Evolutionary conservation across 2,888 invertebrate species (phyloP).

Genomic region (Acrocyrtus sp.): DNA sequence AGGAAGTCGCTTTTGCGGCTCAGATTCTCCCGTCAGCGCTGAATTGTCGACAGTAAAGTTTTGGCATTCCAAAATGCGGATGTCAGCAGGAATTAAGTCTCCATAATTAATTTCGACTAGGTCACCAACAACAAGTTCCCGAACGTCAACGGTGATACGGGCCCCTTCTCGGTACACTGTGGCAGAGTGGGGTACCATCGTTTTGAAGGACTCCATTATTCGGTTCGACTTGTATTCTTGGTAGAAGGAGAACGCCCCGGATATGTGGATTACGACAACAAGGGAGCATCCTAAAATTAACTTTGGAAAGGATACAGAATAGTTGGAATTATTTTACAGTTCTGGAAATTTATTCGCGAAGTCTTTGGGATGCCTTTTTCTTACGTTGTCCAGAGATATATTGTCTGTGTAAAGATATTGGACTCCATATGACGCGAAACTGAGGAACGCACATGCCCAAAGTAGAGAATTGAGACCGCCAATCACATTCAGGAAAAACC

Average conservation of each 20-base stretch:
- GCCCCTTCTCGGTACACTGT: conserved; percentile 28
- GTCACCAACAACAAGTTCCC: conserved; percentile 61
- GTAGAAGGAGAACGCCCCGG: conserved; percentile 45
- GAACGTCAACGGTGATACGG: conserved; percentile 33
- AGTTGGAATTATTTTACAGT: no score
- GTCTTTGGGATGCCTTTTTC: conserved; percentile 29
- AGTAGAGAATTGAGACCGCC: conserved; percentile 69
- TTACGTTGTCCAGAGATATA: conserved; percentile 68
- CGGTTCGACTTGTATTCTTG: conserved; percentile 44
- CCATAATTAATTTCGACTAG: conserved; percentile 44
- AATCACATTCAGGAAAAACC: conserved; percentile 69
- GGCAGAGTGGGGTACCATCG: conserved; percentile 36
- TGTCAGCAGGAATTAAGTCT: conserved; percentile 67
- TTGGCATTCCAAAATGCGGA: conserved; percentile 69
- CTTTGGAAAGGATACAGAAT: conserved; percentile 7
- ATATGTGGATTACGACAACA: conserved; percentile 43
- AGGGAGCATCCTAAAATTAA: conserved; percentile 43
- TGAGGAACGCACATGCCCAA: conserved; percentile 68
- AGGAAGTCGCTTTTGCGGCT: conserved; percentile 69
- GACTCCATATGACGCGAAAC: conserved; percentile 68
- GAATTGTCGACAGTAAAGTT: conserved; percentile 76
- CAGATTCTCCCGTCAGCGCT: conserved; percentile 77
- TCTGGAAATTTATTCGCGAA: no score
- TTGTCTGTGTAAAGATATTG: conserved; percentile 67
- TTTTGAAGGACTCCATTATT: conserved; percentile 51